These are phyloP conservation scores for Hylia prasina DNA, from an alignment of 2,113 vertebrate genomes.

Conservation along the genomic window DNA sequence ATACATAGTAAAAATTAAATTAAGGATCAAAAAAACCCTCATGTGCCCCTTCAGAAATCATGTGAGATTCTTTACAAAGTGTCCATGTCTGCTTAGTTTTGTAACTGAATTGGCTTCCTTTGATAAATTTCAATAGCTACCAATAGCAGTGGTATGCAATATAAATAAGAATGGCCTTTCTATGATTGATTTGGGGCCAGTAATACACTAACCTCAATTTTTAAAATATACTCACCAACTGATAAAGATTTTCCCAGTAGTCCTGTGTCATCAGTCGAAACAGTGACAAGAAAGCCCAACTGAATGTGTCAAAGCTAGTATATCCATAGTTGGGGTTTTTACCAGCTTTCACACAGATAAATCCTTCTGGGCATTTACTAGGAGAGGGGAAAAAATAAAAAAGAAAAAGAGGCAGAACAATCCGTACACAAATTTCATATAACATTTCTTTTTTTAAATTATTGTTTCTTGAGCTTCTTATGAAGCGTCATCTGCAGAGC, in stretches of 20 bases:
- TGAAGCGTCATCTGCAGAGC: neutral
- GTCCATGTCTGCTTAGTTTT: neutral
- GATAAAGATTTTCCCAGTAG: constrained; percentile 95
- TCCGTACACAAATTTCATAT: neutral
- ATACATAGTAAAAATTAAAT: neutral
- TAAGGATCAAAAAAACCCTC: neutral
- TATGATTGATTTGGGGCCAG: neutral
- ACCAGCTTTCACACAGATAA: constrained; percentile 71
- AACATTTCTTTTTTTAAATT: neutral
- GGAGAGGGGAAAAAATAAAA: neutral
- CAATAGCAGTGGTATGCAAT: neutral
- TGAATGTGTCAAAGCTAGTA: constrained; percentile 94
- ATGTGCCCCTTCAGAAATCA: neutral
- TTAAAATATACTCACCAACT: constrained; percentile 75
- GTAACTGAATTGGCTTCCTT: neutral
- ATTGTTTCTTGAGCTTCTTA: neutral
- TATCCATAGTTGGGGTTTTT: constrained; percentile 89
- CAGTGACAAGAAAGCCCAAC: constrained; percentile 94
- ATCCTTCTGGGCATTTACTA: constrained; percentile 90
- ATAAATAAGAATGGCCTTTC: neutral
- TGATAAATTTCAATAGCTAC: neutral
- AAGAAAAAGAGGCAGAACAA: neutral
- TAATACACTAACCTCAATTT: neutral
- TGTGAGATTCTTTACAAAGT: neutral
- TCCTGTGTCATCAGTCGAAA: constrained; percentile 98